A percentile compares a stretch with the other conserved stretches of the same genome.
Conservation (phyloP, 2,113 vertebrate genomes). For the Channa argus region DNA sequence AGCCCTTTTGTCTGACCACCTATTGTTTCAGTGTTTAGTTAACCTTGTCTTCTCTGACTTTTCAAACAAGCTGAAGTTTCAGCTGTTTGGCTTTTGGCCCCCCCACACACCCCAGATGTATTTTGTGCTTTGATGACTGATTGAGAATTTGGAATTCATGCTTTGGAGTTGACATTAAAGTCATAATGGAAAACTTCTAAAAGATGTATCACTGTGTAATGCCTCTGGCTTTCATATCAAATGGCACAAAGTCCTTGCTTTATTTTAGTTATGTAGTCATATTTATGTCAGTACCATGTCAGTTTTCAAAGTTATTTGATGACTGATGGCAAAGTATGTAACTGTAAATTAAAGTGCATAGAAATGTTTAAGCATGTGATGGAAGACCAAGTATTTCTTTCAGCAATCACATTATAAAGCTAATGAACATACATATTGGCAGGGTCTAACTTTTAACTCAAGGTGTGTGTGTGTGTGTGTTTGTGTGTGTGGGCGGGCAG, state of each 20-base stretch:
- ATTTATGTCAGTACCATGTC: too few relatives aligned
- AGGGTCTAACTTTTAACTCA: neutral
- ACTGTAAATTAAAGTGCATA: too few relatives aligned
- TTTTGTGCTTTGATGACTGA: constrained; percentile 54
- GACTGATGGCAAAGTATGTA: too few relatives aligned
- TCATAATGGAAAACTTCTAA: constrained; percentile 23
- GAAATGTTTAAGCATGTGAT: constrained; percentile 3
- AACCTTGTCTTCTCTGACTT: constrained; percentile 41
- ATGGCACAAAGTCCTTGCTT: constrained; percentile 4
- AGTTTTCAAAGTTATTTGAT: too few relatives aligned
- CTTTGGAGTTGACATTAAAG: constrained; percentile 34
- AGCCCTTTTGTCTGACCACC: constrained; percentile 53
- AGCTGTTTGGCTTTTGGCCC: constrained; percentile 56
- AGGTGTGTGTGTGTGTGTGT: neutral
- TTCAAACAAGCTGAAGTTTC: constrained; percentile 55
- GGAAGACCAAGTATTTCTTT: constrained; percentile 3
- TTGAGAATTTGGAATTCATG: constrained; percentile 41
- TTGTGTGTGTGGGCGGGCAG: neutral
- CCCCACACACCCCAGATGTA: neutral
- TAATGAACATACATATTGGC: neutral
- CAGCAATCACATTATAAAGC: constrained; percentile 1
- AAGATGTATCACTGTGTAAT: constrained; percentile 9
- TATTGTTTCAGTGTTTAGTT: constrained; percentile 67
- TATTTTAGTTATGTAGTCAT: neutral
- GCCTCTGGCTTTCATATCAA: constrained; percentile 17